Evolutionary conservation across 2,888 invertebrate species (phyloP).

Genomic region (Perizoma flavofasciatum): DNA sequence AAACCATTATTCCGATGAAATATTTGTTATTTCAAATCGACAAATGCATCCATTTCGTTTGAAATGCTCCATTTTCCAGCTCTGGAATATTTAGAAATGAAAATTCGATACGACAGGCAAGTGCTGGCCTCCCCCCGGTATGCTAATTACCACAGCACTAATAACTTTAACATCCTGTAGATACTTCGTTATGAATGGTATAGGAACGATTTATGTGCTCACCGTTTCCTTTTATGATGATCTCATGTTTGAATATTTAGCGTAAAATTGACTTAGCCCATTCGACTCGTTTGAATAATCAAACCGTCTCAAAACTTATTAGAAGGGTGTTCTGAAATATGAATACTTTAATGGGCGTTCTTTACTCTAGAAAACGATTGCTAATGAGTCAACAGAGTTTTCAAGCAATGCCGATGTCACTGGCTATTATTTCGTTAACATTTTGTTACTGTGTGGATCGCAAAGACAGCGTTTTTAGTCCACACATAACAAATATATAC

Average conservation of each 20-base stretch:
- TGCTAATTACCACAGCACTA: slow-evolving; percentile 36
- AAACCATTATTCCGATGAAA: not conserved
- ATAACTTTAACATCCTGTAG: slow-evolving; percentile 37
- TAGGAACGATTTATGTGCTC: slow-evolving; percentile 27
- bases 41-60: slow-evolving; percentile 11
- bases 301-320: no score
- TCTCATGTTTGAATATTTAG: slow-evolving; percentile 3
- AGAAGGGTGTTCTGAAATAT: no score
- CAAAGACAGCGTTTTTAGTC: no score
- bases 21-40: not conserved
- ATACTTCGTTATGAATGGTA: slow-evolving; percentile 23
- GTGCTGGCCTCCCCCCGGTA: slow-evolving; percentile 23
- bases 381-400: no score
- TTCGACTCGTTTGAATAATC: no score
- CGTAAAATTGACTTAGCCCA: not conserved
- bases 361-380: no score
- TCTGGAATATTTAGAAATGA: slow-evolving; percentile 15
- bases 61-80: slow-evolving; percentile 17
- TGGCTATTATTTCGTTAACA: no score
- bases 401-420: no score
- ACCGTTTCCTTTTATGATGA: slow-evolving; percentile 25
- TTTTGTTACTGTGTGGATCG: no score
- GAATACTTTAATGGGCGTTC: no score
- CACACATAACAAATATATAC: no score
- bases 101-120: slow-evolving; percentile 26